Conservation (phyloP, 2,888 invertebrate genomes). For the Lithosia quadra region DNA sequence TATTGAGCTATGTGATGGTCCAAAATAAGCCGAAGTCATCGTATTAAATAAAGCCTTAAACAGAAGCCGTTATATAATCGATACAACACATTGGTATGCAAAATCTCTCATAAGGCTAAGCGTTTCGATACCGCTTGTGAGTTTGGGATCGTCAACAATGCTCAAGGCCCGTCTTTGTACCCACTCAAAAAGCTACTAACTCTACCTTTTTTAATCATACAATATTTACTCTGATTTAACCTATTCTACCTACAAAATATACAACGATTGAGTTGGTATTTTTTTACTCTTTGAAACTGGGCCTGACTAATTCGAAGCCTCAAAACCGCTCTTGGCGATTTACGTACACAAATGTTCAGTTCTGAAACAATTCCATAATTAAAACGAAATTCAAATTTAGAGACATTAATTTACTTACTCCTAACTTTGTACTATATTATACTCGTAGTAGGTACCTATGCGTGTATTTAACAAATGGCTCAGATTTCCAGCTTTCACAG, state of each 20-base stretch:
- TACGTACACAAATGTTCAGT: not conserved
- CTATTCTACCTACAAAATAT: constrained; percentile 3
- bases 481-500: constrained; percentile 47
- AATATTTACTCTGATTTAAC: not conserved
- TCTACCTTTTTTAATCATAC: not conserved
- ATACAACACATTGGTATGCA: constrained; percentile 3
- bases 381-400: constrained; percentile 21
- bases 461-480: constrained; percentile 40
- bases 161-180: not conserved
- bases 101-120: not conserved
- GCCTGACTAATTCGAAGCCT: not conserved
- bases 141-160: not conserved
- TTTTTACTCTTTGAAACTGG: not conserved
- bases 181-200: not conserved
- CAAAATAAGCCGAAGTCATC: not conserved
- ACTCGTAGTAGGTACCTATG: constrained; percentile 21
- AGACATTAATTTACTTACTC: constrained; percentile 9
- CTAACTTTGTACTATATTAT: constrained; percentile 23
- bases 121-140: not conserved
- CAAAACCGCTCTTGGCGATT: constrained; percentile 9
- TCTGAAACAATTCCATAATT: constrained; percentile 12
- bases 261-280: not conserved
- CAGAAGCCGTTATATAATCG: constrained; percentile 4
- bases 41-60: not conserved
- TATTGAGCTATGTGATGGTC: not conserved